phyloP scores from a whole-genome alignment of 2,113 vertebrate genomes.

The Bos javanicus region DNA sequence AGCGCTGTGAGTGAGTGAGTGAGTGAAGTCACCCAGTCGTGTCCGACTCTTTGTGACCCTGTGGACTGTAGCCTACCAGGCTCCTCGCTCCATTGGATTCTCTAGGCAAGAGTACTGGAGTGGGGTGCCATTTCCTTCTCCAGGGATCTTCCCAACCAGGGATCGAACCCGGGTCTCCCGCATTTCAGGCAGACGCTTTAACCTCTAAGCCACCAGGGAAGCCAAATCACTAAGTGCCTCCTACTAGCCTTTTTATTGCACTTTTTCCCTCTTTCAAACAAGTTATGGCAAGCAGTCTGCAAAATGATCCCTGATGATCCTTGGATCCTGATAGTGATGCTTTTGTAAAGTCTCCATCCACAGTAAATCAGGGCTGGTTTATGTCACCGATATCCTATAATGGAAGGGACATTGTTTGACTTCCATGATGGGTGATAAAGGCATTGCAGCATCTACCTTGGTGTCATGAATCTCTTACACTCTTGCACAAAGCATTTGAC shows the following conservation, averaged over 20 bases:
- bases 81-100: too few relatives aligned
- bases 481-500: neutral
- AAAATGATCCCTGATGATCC: neutral
- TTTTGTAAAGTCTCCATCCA: neutral
- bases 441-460: neutral
- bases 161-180: too few relatives aligned
- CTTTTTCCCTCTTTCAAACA: neutral
- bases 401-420: neutral
- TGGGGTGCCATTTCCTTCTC: too few relatives aligned
- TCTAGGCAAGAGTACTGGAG: too few relatives aligned
- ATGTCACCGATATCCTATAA: neutral
- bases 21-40: too few relatives aligned
- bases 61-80: too few relatives aligned
- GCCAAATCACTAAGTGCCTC: neutral
- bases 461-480: neutral
- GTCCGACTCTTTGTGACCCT: too few relatives aligned
- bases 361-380: neutral
- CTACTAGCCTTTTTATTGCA: neutral
- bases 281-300: neutral
- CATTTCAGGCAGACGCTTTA: too few relatives aligned
- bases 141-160: too few relatives aligned
- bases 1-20: neutral
- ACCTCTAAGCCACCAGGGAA: too few relatives aligned
- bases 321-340: neutral
- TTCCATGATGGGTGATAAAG: neutral